Evolutionary conservation across 2,888 invertebrate species (phyloP).

Genomic region (Eurytoma adleriae): DNA sequence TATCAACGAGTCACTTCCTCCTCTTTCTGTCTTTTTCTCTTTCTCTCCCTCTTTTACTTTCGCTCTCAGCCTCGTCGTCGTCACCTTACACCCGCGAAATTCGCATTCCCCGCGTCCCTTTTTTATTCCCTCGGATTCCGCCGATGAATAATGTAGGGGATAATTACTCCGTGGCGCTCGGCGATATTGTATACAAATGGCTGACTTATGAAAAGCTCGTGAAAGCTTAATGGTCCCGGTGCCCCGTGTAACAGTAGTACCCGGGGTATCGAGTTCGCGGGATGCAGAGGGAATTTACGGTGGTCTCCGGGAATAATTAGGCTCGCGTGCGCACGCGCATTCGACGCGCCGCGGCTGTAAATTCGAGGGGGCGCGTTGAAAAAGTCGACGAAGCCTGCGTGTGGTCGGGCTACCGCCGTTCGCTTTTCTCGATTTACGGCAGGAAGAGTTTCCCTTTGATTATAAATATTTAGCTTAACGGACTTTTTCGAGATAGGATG

Average conservation of each 20-base stretch:
- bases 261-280: not conserved
- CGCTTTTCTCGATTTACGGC: too few species aligned
- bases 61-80: not conserved
- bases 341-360: not conserved
- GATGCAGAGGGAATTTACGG: slow-evolving; percentile 32
- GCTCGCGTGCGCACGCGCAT: not conserved
- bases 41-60: slow-evolving; percentile 11
- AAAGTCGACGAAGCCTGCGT: not conserved
- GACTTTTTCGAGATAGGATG: too few species aligned
- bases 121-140: slow-evolving; percentile 20
- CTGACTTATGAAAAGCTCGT: slow-evolving; percentile 56
- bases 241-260: slow-evolving; percentile 3
- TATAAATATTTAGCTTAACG: too few species aligned
- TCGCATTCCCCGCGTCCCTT: not conserved
- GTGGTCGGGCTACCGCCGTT: not conserved
- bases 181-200: slow-evolving; percentile 54
- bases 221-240: slow-evolving; percentile 49
- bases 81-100: not conserved
- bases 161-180: slow-evolving; percentile 44
- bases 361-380: not conserved
- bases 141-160: slow-evolving; percentile 54
- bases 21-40: slow-evolving; percentile 15
- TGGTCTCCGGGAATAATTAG: slow-evolving; percentile 36
- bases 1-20: too few species aligned
- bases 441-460: too few species aligned